These are phyloP conservation scores for Psilopogon haemacephalus DNA, from an alignment of 2,113 vertebrate species.

Conservation along the genomic window DNA sequence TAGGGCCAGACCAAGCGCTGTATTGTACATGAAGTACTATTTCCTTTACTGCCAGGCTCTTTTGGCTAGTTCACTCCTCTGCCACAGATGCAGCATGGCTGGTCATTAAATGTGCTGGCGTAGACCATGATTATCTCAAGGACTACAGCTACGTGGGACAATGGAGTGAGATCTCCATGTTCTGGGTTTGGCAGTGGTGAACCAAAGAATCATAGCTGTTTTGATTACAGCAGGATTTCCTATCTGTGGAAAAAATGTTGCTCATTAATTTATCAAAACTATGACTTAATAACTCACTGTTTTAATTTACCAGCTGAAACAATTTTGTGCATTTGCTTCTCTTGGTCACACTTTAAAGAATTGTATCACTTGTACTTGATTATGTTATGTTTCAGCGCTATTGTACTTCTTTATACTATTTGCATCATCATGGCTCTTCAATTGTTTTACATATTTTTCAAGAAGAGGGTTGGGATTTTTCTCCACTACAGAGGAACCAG, in stretches of 20 bases:
- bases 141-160: neutral
- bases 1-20: neutral
- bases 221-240: neutral
- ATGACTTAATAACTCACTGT: neutral
- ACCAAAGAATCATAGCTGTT: neutral
- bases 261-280: neutral
- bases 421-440: neutral
- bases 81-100: neutral
- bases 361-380: neutral
- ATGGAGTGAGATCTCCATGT: rapidly evolving
- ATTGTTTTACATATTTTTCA: neutral
- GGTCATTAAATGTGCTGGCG: neutral
- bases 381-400: neutral
- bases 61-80: neutral
- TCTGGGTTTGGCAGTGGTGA: neutral
- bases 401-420: neutral
- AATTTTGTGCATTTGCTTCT: neutral
- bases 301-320: neutral
- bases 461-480: neutral
- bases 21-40: neutral
- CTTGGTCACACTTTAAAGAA: neutral
- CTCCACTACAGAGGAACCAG: neutral
- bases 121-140: neutral
- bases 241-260: rapidly evolving
- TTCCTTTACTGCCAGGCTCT: neutral